These are phyloP conservation scores for Kobus ellipsiprymnus DNA, from an alignment of 2,113 vertebrate genomes.

Conservation along the genomic window DNA sequence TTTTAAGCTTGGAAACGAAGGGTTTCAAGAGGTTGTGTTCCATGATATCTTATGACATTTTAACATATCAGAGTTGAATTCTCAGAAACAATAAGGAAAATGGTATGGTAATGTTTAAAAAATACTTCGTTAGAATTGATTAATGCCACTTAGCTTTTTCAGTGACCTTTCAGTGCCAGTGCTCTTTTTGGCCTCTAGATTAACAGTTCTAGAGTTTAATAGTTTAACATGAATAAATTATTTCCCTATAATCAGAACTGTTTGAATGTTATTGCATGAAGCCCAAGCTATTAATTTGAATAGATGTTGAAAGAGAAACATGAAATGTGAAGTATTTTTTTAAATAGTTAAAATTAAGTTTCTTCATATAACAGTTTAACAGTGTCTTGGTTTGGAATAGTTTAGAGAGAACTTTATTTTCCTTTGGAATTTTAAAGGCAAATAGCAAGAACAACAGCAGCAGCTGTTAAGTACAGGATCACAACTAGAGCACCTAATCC, in stretches of 20 bases:
- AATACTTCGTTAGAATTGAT: neutral
- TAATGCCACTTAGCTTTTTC: neutral
- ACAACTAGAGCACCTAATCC: neutral
- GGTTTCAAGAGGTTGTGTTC: neutral
- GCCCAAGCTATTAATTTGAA: neutral
- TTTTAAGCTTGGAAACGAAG: neutral
- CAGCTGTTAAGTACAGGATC: neutral
- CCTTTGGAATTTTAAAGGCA: neutral
- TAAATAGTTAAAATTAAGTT: neutral
- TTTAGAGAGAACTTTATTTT: neutral
- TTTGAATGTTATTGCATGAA: neutral
- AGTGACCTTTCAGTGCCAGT: neutral
- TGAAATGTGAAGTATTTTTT: neutral
- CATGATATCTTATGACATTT: neutral
- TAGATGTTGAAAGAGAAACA: neutral
- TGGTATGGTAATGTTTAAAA: neutral
- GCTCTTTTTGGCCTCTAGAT: neutral
- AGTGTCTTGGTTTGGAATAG: neutral
- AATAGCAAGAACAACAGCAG: neutral
- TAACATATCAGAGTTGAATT: neutral
- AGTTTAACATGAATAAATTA: neutral
- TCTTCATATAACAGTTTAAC: neutral
- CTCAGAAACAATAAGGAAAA: neutral
- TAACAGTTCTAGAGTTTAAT: neutral
- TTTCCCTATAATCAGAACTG: neutral